Evolutionary conservation across 2,113 vertebrate genomes (phyloP), one percentile per base, ranked within the genome.

Genomic region (Smithornis capensis): DNA sequence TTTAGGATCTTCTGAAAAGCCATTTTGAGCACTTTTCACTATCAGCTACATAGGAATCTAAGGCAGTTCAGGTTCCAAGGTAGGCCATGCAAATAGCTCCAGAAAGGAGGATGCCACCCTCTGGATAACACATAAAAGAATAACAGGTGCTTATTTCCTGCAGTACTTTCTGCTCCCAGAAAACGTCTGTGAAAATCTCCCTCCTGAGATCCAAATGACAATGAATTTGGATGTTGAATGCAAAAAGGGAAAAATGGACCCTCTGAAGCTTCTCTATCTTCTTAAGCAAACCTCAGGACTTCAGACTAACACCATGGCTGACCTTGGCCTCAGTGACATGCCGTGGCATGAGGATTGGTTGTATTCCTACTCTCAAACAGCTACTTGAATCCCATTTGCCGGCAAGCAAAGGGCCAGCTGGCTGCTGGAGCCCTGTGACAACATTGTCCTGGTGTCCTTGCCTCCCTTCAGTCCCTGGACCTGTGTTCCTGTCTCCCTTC

Each of bases 1-100:
- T 89, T 87, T 64, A 75, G n/a, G 40, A 93, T 73, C 28, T 33
- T 89, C 62, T 79, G 27, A 17, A 87, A 91, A 94, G 45, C 7
- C 31, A 7, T 92, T 93, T 73, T 85, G 57, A 90, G 56, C 53
- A 65, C 45, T 40, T 84, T 82, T 85, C 65, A 62, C 37, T 40
- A 24, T 64, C 28, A 85, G 53, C 62, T 91, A 71, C 62, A 33
- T 8, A 56, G 73, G 25, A 79, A 4, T 55, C 74, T 78, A 85
- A 89, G 68, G 55, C 71, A 65, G 35, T 65, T 89, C 62, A 73
- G 37, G 53, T 91, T 83, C 49, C 63, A 80, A 79, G 78, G 28
- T 3, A 64, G 17, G 25, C 16, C 33, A 65, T 45, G 22, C 40
- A 85, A 85, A 60, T 40, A 60, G 19, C 33, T 91, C 31, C 70